phyloP scores from a whole-genome alignment of 1,140 invertebrate genomes.

The Scaptomyza hsui region DNA sequence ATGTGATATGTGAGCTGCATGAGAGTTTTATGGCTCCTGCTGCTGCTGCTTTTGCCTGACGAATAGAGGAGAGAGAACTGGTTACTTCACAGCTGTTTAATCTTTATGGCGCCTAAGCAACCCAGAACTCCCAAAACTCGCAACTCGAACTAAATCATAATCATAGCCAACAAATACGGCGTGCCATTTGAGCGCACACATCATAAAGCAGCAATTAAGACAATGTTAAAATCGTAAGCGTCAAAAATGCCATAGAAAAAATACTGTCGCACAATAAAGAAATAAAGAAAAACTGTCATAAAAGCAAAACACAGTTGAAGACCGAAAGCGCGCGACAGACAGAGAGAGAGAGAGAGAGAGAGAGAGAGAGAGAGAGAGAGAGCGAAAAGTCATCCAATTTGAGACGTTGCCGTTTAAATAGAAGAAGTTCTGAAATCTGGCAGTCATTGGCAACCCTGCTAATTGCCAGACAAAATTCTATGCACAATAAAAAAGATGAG shows the following conservation, averaged over 20 bases:
- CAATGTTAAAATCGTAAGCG: constrained; percentile 79
- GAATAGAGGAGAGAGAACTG: constrained; percentile 53
- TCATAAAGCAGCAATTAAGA: constrained; percentile 82
- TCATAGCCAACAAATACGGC: constrained; percentile 69
- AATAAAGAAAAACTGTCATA: constrained; percentile 62
- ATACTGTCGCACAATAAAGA: constrained; percentile 71
- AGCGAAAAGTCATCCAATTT: constrained; percentile 2
- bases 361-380: not conserved
- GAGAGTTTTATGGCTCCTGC: constrained; percentile 40
- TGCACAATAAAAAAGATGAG: constrained; percentile 70
- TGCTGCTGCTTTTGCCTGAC: constrained; percentile 36
- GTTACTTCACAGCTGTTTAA: constrained; percentile 66
- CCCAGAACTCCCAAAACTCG: not conserved
- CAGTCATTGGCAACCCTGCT: constrained; percentile 69
- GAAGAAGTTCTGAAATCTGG: constrained; percentile 43
- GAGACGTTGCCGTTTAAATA: constrained; percentile 3
- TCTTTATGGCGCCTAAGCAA: constrained; percentile 66
- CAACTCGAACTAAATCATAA: constrained; percentile 69
- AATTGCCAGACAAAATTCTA: constrained; percentile 80
- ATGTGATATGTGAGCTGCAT: constrained; percentile 66
- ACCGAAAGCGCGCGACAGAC: constrained; percentile 9
- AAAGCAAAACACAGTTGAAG: constrained; percentile 50
- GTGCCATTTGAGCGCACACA: constrained; percentile 79
- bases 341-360: not conserved
- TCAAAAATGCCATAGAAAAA: constrained; percentile 80